Evolutionary conservation across 2,888 invertebrate genomes (phyloP).

Genomic region (Pseudococcus longispinus): DNA sequence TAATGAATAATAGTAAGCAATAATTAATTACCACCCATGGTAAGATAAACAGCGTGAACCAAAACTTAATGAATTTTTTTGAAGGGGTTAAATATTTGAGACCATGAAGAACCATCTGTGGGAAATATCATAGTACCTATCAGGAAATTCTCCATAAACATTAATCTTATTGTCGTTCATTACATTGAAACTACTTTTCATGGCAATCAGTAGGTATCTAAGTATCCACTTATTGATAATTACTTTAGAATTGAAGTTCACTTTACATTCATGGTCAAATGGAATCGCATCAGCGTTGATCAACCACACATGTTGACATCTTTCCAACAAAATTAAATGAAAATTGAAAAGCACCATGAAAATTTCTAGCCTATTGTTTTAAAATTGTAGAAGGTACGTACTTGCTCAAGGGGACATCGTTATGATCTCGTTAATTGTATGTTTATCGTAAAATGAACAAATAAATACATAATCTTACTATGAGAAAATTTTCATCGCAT

Average conservation of each 20-base stretch:
- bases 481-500: background rate
- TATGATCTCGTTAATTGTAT: background rate
- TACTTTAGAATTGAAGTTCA: background rate
- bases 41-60: too few species aligned
- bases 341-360: background rate
- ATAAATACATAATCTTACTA: too few species aligned
- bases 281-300: background rate
- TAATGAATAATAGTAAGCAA: too few species aligned
- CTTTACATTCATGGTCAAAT: background rate
- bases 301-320: background rate
- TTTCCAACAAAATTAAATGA: background rate
- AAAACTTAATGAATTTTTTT: too few species aligned
- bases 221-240: background rate
- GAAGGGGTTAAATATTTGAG: too few species aligned
- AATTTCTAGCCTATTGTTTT: background rate
- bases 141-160: background rate
- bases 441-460: background rate
- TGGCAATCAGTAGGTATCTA: background rate
- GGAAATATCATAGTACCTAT: too few species aligned
- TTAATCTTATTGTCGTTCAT: background rate
- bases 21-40: too few species aligned
- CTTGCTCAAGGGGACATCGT: background rate
- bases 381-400: background rate
- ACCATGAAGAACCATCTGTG: too few species aligned
- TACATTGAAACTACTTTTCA: background rate